Base-by-base conservation (phyloP, 2,888 invertebrate species). In the Emmelina monodactyla region DNA sequence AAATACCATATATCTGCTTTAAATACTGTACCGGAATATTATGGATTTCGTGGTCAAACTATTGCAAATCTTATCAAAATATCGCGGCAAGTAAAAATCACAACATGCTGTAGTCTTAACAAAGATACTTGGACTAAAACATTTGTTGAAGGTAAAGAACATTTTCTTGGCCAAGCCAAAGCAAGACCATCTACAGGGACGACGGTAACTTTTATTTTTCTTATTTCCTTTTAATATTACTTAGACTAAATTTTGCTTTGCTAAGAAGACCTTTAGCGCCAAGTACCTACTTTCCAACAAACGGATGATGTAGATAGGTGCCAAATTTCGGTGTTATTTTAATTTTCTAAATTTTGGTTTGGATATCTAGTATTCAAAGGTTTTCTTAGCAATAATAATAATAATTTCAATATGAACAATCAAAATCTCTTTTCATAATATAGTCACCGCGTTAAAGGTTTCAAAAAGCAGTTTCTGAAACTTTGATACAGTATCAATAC, bases 1-100 rank as follows among this genome's bases (percentile, higher is more conserved):
- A 89, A 88, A 67, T 62, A 71, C 28, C 66, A 76, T 37, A 37
- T 84, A 4, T 49, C 61, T 12, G 83, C 84, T 39, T 61, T 87
- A 14, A 72, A 83, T 48, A 62, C 65, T 14, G 72, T 70, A 40
- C 62, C 84, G 1, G 67, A 71, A 43, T 75, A 68, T 41, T 88
- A 84, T 70, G 90, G 89, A n/a, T 88, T 72, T 52, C 70, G 85
- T 40, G 89, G 90, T 6, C 86, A 88, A 67, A 82, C 87, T 14
- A 53, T 91, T 31, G 82, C 88, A 2, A 87, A 84, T 57, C 80
- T 90, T 33, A 65, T 80, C 31, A 71, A 81, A 37, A 55, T 85
- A 14, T 83, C 87, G 1, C 63, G 82, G 40, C 57, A 57, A 32
- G 59, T 91, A 2, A 83, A 81, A 42, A 80, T 92, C 39, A 81